Conservation (phyloP, 1,140 invertebrate genomes). For the Oryctes rhinoceros region DNA sequence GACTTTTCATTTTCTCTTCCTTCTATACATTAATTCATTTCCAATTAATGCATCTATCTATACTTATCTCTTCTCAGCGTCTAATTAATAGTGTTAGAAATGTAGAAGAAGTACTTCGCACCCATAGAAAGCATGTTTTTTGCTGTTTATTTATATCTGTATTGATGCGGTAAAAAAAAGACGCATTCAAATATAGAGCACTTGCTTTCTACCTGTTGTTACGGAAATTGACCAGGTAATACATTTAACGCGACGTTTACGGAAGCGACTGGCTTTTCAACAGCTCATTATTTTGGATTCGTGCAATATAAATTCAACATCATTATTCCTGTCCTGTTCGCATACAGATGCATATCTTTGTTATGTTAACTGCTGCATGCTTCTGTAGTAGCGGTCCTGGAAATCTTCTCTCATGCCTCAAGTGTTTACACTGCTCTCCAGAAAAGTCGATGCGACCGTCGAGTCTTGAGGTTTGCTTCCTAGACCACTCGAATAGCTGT, state of each 20-base stretch:
- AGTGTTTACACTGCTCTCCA: constrained; percentile 24
- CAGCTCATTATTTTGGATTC: constrained; percentile 30
- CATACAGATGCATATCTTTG: constrained; percentile 32
- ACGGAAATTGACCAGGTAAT: constrained; percentile 11
- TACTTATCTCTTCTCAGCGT: neutral
- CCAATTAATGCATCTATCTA: neutral
- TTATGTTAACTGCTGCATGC: constrained; percentile 30
- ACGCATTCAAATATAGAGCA: neutral
- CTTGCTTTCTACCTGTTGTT: neutral
- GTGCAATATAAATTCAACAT: constrained; percentile 28
- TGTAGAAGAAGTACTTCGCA: neutral
- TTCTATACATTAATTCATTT: neutral
- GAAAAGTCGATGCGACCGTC: constrained; percentile 21
- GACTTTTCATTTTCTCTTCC: neutral
- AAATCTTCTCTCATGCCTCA: constrained; percentile 26
- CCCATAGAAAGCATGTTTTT: too few relatives aligned
- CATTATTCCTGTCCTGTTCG: constrained; percentile 28
- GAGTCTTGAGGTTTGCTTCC: neutral
- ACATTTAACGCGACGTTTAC: neutral
- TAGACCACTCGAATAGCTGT: constrained; percentile 10
- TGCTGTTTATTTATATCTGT: too few relatives aligned
- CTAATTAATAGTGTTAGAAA: neutral
- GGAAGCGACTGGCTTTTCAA: neutral
- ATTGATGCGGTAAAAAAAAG: too few relatives aligned
- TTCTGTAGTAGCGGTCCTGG: constrained; percentile 23